Base-by-base conservation (phyloP, 1,140 invertebrate species). In the Onthophagus taurus region DNA sequence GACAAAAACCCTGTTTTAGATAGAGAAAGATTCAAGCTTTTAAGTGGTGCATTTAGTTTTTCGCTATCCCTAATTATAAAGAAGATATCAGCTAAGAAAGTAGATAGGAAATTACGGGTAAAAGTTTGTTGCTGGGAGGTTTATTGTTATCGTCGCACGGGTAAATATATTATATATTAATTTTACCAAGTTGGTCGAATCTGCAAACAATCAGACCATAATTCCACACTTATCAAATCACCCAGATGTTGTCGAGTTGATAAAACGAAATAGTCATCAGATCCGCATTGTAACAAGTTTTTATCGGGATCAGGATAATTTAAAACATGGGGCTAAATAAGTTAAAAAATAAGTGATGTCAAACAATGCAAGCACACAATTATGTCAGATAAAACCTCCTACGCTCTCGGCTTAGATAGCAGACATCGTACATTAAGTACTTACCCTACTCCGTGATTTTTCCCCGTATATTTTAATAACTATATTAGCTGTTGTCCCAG, bases 281-380 rank as follows among this genome's bases (percentile, higher is more conserved):
- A 20, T 12, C 42, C 42, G 39, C 29, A 34, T 45, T 51, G 45
- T 5, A 55, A 13, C 41, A 55, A 43, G 4, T 36, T 42, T 13
- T 51, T 37, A 8, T 53, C 49, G 8, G 53, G 53, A 45, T 55
- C 53, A 1, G 53, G 53, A 43, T 47, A 55, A 49, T 55, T 55
- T 11, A 55, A 11, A 17, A 55, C 41, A 31, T 55, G 53, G 31
- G 45, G 41, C 51, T 53, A 41, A 26, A 36, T 23, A n/a, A n/a
- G n/a, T n/a, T n/a, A n/a, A n/a, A n/a, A n/a, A n/a, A n/a, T n/a
- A n/a, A n/a, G n/a, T n/a, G n/a, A n/a, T n/a, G n/a, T n/a, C n/a
- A n/a, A n/a, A n/a, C n/a, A n/a, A n/a, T n/a, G n/a, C n/a, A n/a
- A 8, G 31, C 31, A 12, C 38, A 42, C 33, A 16, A 17, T 7